Percentiles rank a stretch among this genome's conserved stretches.
phyloP scores from a whole-genome alignment of 2,797 vertebrate genomes.

The Acrossocheilus fasciatus region DNA sequence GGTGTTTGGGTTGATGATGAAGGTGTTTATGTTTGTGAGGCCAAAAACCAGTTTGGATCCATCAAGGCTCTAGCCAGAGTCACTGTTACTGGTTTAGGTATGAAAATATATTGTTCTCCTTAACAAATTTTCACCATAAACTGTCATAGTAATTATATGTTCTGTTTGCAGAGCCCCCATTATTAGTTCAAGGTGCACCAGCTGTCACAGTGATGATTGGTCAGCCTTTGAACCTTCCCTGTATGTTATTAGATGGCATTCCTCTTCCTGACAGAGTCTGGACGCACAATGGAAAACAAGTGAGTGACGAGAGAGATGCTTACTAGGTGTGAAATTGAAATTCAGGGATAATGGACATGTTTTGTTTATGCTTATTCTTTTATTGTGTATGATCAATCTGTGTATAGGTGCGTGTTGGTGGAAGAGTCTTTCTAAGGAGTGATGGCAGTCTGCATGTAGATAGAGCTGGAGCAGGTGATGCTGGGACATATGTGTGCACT shows the following conservation, averaged over 20 bases:
- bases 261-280: conserved; percentile 87
- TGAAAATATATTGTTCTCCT: conserved; percentile 19
- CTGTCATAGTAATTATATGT: conserved; percentile 43
- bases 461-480: conserved; percentile 73
- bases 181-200: conserved; percentile 80
- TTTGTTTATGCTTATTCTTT: neutral
- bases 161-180: conserved; percentile 77
- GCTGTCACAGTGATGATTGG: conserved; percentile 77
- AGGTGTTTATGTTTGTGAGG: conserved; percentile 86
- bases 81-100: conserved; percentile 86
- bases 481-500: conserved; percentile 85
- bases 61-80: conserved; percentile 81
- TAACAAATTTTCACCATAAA: neutral
- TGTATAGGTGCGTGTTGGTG: conserved; percentile 76
- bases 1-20: conserved; percentile 86
- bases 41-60: conserved; percentile 87
- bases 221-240: conserved; percentile 86
- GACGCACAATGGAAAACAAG: conserved; percentile 82
- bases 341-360: neutral
- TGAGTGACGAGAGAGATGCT: conserved; percentile 70
- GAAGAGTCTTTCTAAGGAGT: conserved; percentile 75
- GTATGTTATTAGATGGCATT: conserved; percentile 85
- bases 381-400: neutral
- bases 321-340: neutral
- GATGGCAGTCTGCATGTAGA: conserved; percentile 89